Percentiles rank a stretch among this genome's conserved stretches.
Evolutionary conservation across 2,888 invertebrate genomes (phyloP).

Genomic region (Platerodrilus igneus): DNA sequence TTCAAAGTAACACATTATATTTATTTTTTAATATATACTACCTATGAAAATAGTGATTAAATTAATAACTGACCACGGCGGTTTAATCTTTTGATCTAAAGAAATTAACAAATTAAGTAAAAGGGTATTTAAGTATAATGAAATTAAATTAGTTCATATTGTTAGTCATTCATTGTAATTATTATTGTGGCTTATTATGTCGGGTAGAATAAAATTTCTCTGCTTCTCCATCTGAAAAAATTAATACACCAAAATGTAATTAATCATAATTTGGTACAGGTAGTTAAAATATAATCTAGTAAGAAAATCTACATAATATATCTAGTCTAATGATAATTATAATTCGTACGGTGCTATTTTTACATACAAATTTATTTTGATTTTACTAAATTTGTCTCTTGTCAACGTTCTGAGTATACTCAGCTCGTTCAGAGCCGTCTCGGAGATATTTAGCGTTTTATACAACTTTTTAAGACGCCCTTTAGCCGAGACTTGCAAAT

Average conservation of each 20-base stretch:
- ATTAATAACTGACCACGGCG: constrained; percentile 8
- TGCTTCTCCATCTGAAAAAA: too few species aligned
- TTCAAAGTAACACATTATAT: background rate
- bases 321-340: too few species aligned
- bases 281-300: constrained; percentile 22
- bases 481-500: too few species aligned
- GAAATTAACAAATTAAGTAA: constrained; percentile 12
- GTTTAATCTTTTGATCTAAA: constrained; percentile 9
- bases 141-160: constrained; percentile 12
- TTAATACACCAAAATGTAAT: constrained; percentile 15
- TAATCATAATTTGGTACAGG: constrained; percentile 24
- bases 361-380: too few species aligned
- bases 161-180: constrained; percentile 13
- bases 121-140: constrained; percentile 7
- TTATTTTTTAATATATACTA: background rate
- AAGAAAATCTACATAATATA: constrained; percentile 35
- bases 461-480: too few species aligned
- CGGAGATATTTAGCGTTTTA: too few species aligned
- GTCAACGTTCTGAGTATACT: too few species aligned
- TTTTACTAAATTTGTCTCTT: too few species aligned
- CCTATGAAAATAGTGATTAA: too few species aligned
- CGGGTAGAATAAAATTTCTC: constrained; percentile 6
- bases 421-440: too few species aligned
- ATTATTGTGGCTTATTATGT: constrained; percentile 15
- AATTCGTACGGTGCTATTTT: too few species aligned